These are phyloP conservation scores for Apogon talboti DNA, from an alignment of 2,797 vertebrate species.

Conservation along the genomic window DNA sequence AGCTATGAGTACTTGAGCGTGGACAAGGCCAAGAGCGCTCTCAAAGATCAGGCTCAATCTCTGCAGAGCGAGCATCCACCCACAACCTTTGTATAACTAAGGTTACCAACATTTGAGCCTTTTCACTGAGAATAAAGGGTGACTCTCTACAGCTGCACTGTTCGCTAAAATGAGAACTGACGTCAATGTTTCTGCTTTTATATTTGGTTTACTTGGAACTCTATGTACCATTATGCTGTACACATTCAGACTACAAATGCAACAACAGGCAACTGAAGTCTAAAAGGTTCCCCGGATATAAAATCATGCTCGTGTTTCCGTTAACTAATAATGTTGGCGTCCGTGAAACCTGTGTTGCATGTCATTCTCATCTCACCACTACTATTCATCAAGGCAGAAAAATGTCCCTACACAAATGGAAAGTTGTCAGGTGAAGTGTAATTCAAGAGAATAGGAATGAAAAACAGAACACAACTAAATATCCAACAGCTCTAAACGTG, in stretches of 20 bases:
- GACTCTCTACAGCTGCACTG: neutral
- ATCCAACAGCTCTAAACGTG: constrained; percentile 10
- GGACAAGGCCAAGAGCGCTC: constrained; percentile 27
- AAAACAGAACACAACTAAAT: too few relatives aligned
- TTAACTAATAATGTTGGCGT: too few relatives aligned
- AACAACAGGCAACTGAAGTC: too few relatives aligned
- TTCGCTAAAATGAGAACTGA: neutral
- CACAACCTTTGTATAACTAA: neutral
- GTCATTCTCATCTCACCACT: too few relatives aligned
- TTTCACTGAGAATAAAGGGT: neutral
- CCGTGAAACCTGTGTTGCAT: too few relatives aligned
- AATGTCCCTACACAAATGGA: too few relatives aligned
- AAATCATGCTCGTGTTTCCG: too few relatives aligned
- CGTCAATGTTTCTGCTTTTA: neutral
- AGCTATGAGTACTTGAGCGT: constrained; percentile 23
- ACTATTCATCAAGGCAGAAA: too few relatives aligned
- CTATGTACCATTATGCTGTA: neutral
- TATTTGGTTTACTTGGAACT: neutral
- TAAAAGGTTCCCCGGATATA: too few relatives aligned
- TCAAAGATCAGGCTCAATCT: constrained; percentile 11
- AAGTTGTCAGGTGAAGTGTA: too few relatives aligned
- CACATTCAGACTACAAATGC: too few relatives aligned
- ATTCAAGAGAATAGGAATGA: too few relatives aligned
- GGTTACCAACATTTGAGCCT: neutral
- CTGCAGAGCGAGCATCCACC: neutral